Conservation (phyloP, 2,888 invertebrate genomes). For the Sicus ferrugineus region DNA sequence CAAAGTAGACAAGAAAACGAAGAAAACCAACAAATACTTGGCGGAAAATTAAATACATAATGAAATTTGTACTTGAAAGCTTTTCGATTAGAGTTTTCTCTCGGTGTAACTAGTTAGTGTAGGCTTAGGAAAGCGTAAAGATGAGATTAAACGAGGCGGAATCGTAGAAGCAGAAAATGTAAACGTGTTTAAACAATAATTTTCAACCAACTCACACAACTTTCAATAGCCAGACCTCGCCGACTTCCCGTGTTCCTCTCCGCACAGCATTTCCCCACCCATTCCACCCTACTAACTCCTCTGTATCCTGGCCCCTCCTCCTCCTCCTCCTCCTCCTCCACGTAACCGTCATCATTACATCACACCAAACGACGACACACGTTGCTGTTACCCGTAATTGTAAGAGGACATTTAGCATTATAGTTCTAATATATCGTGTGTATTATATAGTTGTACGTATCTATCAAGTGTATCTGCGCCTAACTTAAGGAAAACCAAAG, state of each 20-base stretch:
- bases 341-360: slow-evolving; percentile 10
- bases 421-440: slow-evolving; percentile 10
- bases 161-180: not conserved
- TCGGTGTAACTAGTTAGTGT: slow-evolving; percentile 17
- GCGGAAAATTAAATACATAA: not conserved
- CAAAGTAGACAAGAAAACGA: not conserved
- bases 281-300: too few species aligned
- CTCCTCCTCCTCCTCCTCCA: not conserved
- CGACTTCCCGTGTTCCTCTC: too few species aligned
- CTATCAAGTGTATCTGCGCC: slow-evolving; percentile 48
- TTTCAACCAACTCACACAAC: not conserved
- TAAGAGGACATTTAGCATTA: not conserved
- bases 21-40: not conserved
- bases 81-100: not conserved
- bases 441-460: slow-evolving; percentile 8
- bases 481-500: slow-evolving; percentile 62
- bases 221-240: not conserved
- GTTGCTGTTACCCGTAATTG: slow-evolving; percentile 17
- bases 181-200: too few species aligned
- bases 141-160: not conserved
- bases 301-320: too few species aligned
- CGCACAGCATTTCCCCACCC: too few species aligned
- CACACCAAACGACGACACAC: too few species aligned
- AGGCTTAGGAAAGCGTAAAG: not conserved
- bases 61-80: slow-evolving; percentile 14